phyloP scores from a whole-genome alignment of 2,797 vertebrate genomes.

The Linurgus olivaceus region DNA sequence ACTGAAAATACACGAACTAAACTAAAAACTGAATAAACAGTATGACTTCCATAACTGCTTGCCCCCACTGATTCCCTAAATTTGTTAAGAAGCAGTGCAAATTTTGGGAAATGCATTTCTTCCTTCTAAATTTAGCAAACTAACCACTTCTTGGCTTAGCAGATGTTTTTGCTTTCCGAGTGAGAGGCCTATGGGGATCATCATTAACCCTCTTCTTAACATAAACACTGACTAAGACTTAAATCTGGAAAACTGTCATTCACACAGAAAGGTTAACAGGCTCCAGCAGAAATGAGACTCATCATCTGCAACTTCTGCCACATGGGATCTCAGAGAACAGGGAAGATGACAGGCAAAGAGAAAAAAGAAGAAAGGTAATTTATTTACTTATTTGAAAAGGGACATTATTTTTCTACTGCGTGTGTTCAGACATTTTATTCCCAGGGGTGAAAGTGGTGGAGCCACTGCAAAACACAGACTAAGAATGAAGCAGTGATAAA shows the following conservation, averaged over 20 bases:
- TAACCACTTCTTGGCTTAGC: conserved; percentile 60
- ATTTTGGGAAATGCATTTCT: conserved; percentile 58
- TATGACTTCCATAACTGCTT: background rate
- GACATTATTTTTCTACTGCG: background rate
- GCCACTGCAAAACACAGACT: background rate
- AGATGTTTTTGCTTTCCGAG: conserved; percentile 60
- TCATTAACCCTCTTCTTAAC: conserved; percentile 61
- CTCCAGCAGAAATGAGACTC: conserved; percentile 14
- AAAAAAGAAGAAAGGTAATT: background rate
- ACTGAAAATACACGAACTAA: background rate
- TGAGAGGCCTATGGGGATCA: conserved; percentile 34
- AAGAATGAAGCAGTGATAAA: background rate
- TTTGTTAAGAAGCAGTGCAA: conserved; percentile 4
- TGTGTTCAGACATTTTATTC: background rate
- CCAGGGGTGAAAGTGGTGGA: background rate
- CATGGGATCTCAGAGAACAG: background rate
- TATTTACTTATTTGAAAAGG: background rate
- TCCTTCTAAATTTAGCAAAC: conserved; percentile 62
- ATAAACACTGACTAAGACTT: conserved; percentile 50
- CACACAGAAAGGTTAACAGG: conserved; percentile 41
- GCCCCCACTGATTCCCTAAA: background rate
- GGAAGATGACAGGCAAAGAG: background rate
- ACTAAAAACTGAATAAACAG: background rate
- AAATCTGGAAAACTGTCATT: conserved; percentile 41
- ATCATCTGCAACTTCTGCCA: background rate